phyloP scores from a whole-genome alignment of 2,113 vertebrate species.

The Choloepus hoffmanni region DNA sequence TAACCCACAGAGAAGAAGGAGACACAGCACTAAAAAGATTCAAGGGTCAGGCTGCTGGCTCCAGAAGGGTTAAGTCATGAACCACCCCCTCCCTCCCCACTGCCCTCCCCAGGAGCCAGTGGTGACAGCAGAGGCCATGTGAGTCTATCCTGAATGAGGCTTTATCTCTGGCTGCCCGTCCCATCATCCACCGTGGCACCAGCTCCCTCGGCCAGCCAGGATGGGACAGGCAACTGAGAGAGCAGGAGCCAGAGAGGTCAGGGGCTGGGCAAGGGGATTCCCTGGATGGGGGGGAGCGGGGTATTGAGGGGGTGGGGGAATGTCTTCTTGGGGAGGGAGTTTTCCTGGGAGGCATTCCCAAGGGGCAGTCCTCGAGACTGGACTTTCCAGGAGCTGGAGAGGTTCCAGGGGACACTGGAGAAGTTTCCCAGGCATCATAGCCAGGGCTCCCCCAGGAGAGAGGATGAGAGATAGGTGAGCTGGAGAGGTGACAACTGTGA shows the following conservation, averaged over 20 bases:
- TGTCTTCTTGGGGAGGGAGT: not conserved
- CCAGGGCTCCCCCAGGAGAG: not conserved
- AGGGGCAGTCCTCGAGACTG: not conserved
- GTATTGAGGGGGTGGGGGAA: not conserved
- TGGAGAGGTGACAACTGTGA: not conserved
- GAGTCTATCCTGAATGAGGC: constrained; percentile 81
- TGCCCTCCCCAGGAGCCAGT: constrained; percentile 59
- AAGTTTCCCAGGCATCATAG: not conserved
- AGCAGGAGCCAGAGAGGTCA: constrained; percentile 69
- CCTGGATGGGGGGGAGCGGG: not conserved
- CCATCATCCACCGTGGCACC: constrained; percentile 69
- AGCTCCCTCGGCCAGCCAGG: constrained; percentile 48
- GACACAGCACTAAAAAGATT: not conserved
- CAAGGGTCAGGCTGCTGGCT: constrained; percentile 39
- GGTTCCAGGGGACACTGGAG: not conserved
- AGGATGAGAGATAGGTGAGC: not conserved
- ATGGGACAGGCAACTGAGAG: constrained; percentile 66
- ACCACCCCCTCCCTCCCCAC: not conserved
- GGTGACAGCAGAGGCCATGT: constrained; percentile 82
- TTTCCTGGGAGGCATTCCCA: constrained; percentile 73
- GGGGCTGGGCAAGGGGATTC: constrained; percentile 54
- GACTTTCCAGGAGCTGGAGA: not conserved
- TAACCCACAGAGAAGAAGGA: not conserved
- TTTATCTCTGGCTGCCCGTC: constrained; percentile 74
- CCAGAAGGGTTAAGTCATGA: constrained; percentile 76